phyloP scores from a whole-genome alignment of 1,140 invertebrate species.

The Papilio dardanus region DNA sequence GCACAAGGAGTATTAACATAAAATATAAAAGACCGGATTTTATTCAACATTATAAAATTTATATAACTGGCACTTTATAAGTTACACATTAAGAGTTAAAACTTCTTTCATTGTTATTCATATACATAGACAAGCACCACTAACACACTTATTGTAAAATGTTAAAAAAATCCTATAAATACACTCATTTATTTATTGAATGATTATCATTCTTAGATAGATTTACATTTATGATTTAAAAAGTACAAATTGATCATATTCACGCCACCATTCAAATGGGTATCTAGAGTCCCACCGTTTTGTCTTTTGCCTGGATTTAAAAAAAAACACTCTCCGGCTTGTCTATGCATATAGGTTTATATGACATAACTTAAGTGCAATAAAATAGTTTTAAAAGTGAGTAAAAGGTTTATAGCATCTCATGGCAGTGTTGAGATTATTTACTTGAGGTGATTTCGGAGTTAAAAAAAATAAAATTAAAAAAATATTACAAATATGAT shows the following conservation, averaged over 20 bases:
- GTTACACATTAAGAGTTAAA: conserved; percentile 27
- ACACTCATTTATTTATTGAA: no score
- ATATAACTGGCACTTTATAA: conserved; percentile 33
- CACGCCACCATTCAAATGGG: background rate
- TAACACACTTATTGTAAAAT: background rate
- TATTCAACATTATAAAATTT: conserved; percentile 26
- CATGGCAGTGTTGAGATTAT: conserved; percentile 36
- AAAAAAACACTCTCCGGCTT: no score
- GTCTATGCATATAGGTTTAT: background rate
- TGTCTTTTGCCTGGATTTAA: background rate
- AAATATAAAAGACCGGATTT: conserved; percentile 15
- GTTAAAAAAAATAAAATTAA: background rate
- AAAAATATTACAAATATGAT: background rate
- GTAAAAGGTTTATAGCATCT: conserved; percentile 23
- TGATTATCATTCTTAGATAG: no score
- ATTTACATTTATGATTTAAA: background rate
- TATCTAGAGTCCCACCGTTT: background rate
- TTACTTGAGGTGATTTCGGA: conserved; percentile 28
- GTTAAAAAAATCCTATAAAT: no score
- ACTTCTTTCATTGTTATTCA: conserved; percentile 8
- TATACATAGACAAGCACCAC: background rate
- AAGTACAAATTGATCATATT: background rate
- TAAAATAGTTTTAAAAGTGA: conserved; percentile 25
- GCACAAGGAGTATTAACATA: conserved; percentile 30
- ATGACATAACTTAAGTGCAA: conserved; percentile 30